Evolutionary conservation across 2,888 invertebrate species (phyloP).

Genomic region (Stratiomys singularior): DNA sequence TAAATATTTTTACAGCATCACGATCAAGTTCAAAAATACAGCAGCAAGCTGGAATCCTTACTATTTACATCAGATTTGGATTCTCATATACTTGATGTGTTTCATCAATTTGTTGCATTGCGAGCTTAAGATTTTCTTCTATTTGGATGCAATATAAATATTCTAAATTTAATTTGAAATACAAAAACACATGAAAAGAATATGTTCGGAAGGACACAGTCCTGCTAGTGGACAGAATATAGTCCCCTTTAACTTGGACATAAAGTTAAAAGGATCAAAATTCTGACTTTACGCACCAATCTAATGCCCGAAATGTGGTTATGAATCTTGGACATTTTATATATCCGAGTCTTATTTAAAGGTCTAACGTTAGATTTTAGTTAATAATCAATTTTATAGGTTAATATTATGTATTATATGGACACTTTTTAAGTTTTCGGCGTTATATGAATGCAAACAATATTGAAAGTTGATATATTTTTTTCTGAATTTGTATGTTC

Average conservation of each 20-base stretch:
- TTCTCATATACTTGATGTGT: conserved; percentile 94
- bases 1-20: conserved; percentile 77
- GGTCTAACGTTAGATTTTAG: conserved; percentile 21
- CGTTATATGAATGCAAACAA: conserved; percentile 15
- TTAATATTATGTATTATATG: conserved; percentile 4
- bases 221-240: too few species aligned
- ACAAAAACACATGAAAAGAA: neutral
- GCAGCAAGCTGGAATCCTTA: conserved; percentile 92
- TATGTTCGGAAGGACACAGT: neutral
- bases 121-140: conserved; percentile 56
- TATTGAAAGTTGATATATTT: neutral
- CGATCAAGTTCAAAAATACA: conserved; percentile 97
- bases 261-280: too few species aligned
- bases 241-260: neutral
- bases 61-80: conserved; percentile 97
- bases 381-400: conserved; percentile 18
- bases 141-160: neutral
- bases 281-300: neutral
- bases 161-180: neutral
- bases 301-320: neutral
- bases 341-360: neutral
- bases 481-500: neutral
- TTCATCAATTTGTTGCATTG: conserved; percentile 96
- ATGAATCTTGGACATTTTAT: neutral
- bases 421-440: conserved; percentile 20